Percentiles rank a stretch among this genome's conserved stretches.
Evolutionary conservation across 2,888 invertebrate genomes (phyloP).

Genomic region (Melitaea athalia): DNA sequence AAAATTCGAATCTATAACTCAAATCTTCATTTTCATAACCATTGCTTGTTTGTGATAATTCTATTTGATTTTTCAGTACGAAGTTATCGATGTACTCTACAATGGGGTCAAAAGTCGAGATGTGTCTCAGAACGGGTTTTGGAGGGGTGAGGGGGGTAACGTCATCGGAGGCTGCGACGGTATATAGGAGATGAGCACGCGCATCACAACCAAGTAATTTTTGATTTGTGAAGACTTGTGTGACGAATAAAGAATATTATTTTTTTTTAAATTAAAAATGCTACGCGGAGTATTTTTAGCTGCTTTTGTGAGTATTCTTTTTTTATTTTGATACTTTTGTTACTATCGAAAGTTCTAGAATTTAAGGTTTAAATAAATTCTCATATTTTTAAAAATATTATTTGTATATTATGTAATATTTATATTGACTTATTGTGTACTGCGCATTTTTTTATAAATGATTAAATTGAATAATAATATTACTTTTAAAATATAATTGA

Average conservation of each 20-base stretch:
- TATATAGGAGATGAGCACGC: slow-evolving; percentile 75
- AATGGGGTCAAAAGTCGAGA: slow-evolving; percentile 51
- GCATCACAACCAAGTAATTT: slow-evolving; percentile 56
- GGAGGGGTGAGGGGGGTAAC: slow-evolving; percentile 53
- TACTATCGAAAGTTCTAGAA: not conserved
- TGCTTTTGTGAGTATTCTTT: slow-evolving; percentile 57
- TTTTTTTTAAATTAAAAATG: slow-evolving; percentile 49
- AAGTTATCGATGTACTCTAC: slow-evolving; percentile 16
- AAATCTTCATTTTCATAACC: not conserved
- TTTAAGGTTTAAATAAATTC: not conserved
- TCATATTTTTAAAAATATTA: not conserved
- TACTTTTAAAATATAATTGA: not conserved
- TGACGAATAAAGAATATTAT: slow-evolving; percentile 44
- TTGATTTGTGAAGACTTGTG: slow-evolving; percentile 58
- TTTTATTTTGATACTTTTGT: not conserved
- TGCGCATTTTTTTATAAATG: slow-evolving; percentile 2
- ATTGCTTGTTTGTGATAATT: slow-evolving; percentile 10
- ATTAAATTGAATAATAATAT: not conserved
- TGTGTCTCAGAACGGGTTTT: slow-evolving; percentile 63
- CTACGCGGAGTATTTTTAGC: slow-evolving; percentile 62
- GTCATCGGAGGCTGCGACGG: slow-evolving; percentile 70
- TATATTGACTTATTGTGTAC: not conserved
- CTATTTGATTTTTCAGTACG: slow-evolving; percentile 4
- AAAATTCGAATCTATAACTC: not conserved
- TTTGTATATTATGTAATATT: slow-evolving; percentile 14